Evolutionary conservation across 2,797 vertebrate genomes (phyloP), one percentile per base, ranked within the genome.

Genomic region (Chaenodraco wilsoni): DNA sequence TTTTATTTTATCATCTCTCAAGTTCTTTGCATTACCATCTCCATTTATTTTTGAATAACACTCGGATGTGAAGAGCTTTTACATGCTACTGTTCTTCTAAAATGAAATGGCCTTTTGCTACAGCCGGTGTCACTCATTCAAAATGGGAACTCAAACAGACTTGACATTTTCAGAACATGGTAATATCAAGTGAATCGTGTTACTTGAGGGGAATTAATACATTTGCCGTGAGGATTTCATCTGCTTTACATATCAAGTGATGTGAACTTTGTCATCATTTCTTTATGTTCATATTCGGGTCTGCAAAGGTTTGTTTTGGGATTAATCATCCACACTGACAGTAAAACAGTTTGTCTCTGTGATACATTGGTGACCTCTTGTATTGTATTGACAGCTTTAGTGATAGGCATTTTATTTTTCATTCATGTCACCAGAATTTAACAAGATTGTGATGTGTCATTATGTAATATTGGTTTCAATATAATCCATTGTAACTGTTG

Each of bases 361-460:
- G 79, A 84, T 78, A 66, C 78, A 71, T 84, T 84, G 87, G 69
- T 87, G 77, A 88, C 60, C 31, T 91, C 89, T 90, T 86, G 67
- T 87, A 82, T 87, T 82, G 74, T 87, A 79, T 85, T 79, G 62
- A 76, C 86, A 79, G 55, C 70, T 78, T 87, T 85, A 81, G 81
- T 88, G 85, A 78, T 86, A 82, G 80, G 51, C 46, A 4, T 57
- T 79, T 72, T 76, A 54, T 71, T 76, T 69, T 62, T 52, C 63
- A 51, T 87, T 81, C 57, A 79, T 84, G 74, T 88, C 84, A 89
- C 68, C 81, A 71, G 74, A 82, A 80, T 73, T 88, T 68, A 89
- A 86, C 61, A 87, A 69, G 82, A 87, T 91, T 89, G 88, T 89
- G 78, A 89, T 84, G 79, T 88, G 82, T 87, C 77, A 85, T 87